Percentiles rank a stretch among this genome's conserved stretches.
phyloP scores from a whole-genome alignment of 2,113 vertebrate genomes.

The Microtus richardsoni region DNA sequence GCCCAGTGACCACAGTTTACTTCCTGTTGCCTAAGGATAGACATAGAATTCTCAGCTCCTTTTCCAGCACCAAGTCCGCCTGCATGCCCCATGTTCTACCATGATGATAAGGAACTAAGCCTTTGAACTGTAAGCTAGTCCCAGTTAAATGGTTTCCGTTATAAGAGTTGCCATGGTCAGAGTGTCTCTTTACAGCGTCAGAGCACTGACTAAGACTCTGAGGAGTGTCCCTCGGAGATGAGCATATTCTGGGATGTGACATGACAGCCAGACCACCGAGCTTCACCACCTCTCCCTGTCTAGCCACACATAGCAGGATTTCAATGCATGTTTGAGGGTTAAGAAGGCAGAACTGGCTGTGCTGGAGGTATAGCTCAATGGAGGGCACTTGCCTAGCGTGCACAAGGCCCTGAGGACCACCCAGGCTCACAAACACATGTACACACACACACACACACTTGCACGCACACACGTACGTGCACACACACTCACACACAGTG shows the following conservation, averaged over 20 bases:
- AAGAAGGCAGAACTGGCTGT: neutral
- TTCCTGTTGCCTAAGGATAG: neutral
- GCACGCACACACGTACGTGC: neutral
- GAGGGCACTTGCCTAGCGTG: neutral
- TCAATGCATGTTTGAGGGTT: neutral
- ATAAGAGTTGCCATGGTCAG: neutral
- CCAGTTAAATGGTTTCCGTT: neutral
- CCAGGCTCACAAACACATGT: no score
- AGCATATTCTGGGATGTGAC: neutral
- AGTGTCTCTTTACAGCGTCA: no score
- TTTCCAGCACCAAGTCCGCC: neutral
- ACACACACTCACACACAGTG: neutral
- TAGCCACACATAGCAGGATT: neutral
- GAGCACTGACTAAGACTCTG: neutral
- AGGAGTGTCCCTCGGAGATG: neutral
- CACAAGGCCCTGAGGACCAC: neutral
- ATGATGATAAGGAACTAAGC: neutral
- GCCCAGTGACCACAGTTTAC: neutral
- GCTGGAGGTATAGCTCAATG: neutral
- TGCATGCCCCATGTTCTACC: neutral
- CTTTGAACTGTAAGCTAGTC: neutral
- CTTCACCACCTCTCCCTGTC: neutral
- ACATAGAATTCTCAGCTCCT: neutral
- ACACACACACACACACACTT: neutral
- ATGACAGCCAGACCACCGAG: neutral